phyloP scores from a whole-genome alignment of 2,888 invertebrate species.

The Tenthredo livida region DNA sequence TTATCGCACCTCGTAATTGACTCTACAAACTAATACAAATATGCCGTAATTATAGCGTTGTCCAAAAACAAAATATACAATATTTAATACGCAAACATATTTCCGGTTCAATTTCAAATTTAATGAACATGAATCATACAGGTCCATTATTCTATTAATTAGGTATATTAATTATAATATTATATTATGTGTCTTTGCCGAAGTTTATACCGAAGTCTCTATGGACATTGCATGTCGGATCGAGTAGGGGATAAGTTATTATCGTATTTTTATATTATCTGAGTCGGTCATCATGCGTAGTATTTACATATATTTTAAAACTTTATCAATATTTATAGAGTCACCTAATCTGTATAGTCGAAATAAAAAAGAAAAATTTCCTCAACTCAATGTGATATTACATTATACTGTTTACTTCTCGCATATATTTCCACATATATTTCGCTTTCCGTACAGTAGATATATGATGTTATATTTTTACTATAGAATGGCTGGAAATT shows the following conservation, averaged over 20 bases:
- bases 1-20: background rate
- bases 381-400: background rate
- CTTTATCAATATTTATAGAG: background rate
- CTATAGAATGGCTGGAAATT: background rate
- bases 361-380: background rate
- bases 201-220: background rate
- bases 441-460: background rate
- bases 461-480: background rate
- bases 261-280: background rate
- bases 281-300: background rate
- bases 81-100: background rate
- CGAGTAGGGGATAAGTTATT: background rate
- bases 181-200: background rate
- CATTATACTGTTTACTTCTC: background rate
- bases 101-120: background rate
- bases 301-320: background rate
- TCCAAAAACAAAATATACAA: background rate
- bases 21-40: too few species aligned
- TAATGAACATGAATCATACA: background rate
- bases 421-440: background rate
- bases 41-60: too few species aligned
- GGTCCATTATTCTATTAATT: too few species aligned
- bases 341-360: background rate
- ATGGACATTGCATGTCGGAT: background rate
- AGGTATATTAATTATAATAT: too few species aligned